phyloP scores from a whole-genome alignment of 2,113 vertebrate species.

The Pterocles burchelli region DNA sequence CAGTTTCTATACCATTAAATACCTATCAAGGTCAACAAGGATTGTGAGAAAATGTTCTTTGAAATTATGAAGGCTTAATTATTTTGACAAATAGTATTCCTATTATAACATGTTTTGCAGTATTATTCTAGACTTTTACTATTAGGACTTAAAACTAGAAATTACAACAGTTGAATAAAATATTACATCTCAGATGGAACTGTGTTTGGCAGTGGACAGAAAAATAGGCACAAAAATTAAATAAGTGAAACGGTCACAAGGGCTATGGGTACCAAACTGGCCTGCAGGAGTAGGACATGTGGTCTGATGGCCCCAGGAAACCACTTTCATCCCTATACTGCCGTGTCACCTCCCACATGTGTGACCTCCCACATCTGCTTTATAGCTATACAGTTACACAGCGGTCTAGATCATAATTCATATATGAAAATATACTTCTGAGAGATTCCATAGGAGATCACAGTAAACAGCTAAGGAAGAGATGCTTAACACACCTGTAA shows the following conservation, averaged over 20 bases:
- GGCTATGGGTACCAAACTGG: not conserved
- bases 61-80: not conserved
- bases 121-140: not conserved
- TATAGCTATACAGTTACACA: not conserved
- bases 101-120: not conserved
- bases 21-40: not conserved
- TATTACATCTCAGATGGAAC: not conserved
- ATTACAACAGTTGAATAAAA: not conserved
- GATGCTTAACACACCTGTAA: not conserved
- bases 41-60: not conserved
- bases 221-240: not conserved
- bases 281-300: not conserved
- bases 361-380: not conserved
- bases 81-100: not conserved
- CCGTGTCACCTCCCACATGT: not conserved
- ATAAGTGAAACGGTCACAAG: not conserved
- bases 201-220: not conserved
- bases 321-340: not conserved
- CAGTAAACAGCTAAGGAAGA: not conserved
- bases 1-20: not conserved
- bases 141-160: not conserved
- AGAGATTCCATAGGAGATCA: not conserved
- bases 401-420: not conserved
- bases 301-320: not conserved
- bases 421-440: not conserved